Conservation (phyloP, 2,888 invertebrate species). For the Tridacna crocea region DNA sequence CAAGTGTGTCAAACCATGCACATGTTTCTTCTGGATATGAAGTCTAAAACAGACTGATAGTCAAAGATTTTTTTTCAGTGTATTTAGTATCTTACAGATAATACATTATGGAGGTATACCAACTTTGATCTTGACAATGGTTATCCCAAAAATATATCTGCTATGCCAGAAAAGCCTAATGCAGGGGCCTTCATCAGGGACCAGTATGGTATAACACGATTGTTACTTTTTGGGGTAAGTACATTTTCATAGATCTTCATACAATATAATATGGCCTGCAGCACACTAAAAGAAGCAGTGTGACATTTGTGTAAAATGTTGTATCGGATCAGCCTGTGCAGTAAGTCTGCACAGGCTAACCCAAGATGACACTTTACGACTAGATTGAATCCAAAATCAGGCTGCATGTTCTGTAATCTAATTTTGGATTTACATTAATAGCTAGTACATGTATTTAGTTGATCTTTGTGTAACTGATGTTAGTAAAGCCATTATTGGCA, state of each 20-base stretch:
- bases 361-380: background rate
- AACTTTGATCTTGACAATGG: conserved; percentile 56
- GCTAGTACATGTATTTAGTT: too few relatives aligned
- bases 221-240: conserved; percentile 64
- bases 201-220: conserved; percentile 54
- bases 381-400: too few relatives aligned
- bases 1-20: too few relatives aligned
- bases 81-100: conserved; percentile 42
- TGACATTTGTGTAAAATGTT: background rate
- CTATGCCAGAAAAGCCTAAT: conserved; percentile 55
- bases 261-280: background rate
- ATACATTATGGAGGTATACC: conserved; percentile 62
- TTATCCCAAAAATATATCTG: conserved; percentile 53
- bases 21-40: too few relatives aligned
- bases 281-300: background rate
- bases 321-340: background rate
- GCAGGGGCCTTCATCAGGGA: conserved; percentile 58
- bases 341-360: background rate
- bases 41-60: too few relatives aligned
- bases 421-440: too few relatives aligned
- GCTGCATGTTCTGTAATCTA: too few relatives aligned
- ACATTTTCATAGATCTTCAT: background rate
- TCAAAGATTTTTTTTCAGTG: too few relatives aligned
- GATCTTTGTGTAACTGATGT: too few relatives aligned
- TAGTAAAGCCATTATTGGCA: too few relatives aligned